Conservation (phyloP, 2,797 vertebrate genomes). For the Cossypha heuglini region DNA sequence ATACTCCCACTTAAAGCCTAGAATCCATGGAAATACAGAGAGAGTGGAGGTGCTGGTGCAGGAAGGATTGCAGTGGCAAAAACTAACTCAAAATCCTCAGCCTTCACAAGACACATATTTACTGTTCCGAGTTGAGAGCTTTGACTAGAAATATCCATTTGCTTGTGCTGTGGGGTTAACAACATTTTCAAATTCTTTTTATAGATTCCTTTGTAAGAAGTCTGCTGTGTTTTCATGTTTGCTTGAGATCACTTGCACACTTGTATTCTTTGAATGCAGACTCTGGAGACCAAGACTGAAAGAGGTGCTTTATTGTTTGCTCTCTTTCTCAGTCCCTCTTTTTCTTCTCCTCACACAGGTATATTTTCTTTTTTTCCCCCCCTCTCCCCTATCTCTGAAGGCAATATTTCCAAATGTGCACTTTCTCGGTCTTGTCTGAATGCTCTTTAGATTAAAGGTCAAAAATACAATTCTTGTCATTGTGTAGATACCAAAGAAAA, state of each 20-base stretch:
- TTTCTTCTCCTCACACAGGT: neutral
- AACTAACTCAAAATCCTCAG: neutral
- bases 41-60: neutral
- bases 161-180: neutral
- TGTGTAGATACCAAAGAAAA: conserved; percentile 38
- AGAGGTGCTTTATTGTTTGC: conserved; percentile 9
- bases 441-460: conserved; percentile 49
- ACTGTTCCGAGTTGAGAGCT: neutral
- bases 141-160: neutral
- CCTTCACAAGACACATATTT: neutral
- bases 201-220: neutral
- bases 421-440: conserved; percentile 37
- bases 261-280: neutral
- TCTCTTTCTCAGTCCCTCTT: neutral
- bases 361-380: neutral
- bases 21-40: neutral
- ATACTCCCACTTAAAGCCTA: neutral
- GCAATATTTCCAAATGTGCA: conserved; percentile 58
- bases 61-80: neutral
- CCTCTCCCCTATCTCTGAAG: neutral
- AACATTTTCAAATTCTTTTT: neutral
- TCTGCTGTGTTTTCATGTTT: neutral
- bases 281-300: conserved; percentile 9
- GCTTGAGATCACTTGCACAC: neutral
- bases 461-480: conserved; percentile 40